phyloP scores from a whole-genome alignment of 2,113 vertebrate species.

The Tenebrosternarchus preto region DNA sequence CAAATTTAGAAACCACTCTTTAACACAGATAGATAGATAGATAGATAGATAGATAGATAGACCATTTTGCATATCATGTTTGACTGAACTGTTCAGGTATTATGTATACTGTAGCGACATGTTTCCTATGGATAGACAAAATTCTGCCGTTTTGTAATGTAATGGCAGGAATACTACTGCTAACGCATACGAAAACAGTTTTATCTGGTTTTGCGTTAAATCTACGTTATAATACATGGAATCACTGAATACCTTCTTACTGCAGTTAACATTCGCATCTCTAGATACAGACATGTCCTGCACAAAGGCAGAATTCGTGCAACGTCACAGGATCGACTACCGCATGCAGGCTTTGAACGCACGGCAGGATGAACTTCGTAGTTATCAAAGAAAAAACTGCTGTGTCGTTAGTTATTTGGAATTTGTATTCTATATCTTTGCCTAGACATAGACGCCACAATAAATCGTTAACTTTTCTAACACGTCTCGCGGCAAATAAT shows the following conservation, averaged over 20 bases:
- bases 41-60: no score
- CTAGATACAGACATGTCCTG: not conserved
- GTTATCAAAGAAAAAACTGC: not conserved
- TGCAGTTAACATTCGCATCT: not conserved
- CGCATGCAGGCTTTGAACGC: not conserved
- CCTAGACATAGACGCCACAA: not conserved
- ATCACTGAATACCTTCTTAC: not conserved
- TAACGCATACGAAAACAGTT: not conserved
- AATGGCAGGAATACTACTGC: not conserved
- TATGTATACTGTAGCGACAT: not conserved
- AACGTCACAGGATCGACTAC: not conserved
- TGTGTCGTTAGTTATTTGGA: constrained; percentile 14
- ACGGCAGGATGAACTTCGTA: not conserved
- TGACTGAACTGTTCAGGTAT: not conserved
- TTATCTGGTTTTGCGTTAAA: not conserved
- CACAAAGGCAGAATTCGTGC: constrained; percentile 7
- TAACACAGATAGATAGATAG: constrained; percentile 38
- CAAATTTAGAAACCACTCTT: constrained; percentile 34
- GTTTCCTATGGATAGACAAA: not conserved
- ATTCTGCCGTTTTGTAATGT: no score
- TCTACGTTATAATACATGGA: not conserved
- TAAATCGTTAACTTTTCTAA: constrained; percentile 12
- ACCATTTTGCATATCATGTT: not conserved
- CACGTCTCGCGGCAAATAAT: not conserved
- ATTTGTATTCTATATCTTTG: not conserved